Conservation (phyloP, 2,797 vertebrate species). For the Philypnodon macrostomus region DNA sequence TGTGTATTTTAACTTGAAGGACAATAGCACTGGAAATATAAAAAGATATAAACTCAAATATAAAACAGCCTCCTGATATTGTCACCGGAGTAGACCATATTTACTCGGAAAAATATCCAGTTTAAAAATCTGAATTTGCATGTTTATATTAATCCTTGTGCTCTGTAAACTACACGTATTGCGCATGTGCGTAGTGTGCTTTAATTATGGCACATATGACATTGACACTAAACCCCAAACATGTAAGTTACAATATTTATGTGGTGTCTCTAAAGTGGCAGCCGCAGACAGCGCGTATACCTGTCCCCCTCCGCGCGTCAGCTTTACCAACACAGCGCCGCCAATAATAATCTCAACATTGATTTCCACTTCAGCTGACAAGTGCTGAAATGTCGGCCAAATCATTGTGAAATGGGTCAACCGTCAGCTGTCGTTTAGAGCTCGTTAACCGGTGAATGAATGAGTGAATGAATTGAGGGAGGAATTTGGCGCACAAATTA, state of each 20-base stretch:
- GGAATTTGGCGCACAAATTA: conserved; percentile 91
- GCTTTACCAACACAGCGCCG: conserved; percentile 42
- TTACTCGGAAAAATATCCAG: not conserved
- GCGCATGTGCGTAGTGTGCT: conserved; percentile 7
- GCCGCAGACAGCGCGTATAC: conserved; percentile 34
- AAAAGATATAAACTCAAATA: conserved; percentile 7
- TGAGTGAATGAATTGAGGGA: conserved; percentile 62
- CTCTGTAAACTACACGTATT: conserved; percentile 3
- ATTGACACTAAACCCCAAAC: conserved; percentile 16
- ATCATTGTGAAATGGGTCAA: conserved; percentile 88
- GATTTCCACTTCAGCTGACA: conserved; percentile 68
- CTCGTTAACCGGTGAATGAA: conserved; percentile 78
- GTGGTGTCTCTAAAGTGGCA: conserved; percentile 19
- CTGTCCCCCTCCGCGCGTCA: conserved; percentile 31
- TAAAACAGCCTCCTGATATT: not conserved
- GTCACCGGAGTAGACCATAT: not conserved
- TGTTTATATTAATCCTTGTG: not conserved
- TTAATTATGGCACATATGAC: conserved; percentile 13
- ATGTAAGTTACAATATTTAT: conserved; percentile 13
- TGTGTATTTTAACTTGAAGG: conserved; percentile 7
- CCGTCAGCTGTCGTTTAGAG: conserved; percentile 89
- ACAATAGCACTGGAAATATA: conserved; percentile 3
- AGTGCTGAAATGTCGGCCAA: conserved; percentile 73
- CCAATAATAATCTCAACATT: conserved; percentile 59
- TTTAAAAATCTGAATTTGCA: conserved; percentile 4